Percentiles rank a stretch among this genome's conserved stretches.
These are phyloP conservation scores for Danaus chrysippus DNA, from an alignment of 2,888 invertebrate species.

Conservation along the genomic window DNA sequence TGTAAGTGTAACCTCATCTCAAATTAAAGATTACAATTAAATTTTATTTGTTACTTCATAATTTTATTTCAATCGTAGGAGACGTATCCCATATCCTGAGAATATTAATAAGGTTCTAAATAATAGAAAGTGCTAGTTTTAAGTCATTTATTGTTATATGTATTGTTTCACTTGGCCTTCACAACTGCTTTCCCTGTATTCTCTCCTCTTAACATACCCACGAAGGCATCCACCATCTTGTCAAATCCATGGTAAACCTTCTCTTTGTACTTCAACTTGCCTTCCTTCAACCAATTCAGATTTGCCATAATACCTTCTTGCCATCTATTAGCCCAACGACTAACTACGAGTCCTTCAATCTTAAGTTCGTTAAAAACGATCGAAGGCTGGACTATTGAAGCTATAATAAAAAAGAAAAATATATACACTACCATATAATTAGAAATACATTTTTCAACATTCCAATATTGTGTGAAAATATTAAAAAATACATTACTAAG, in stretches of 20 bases:
- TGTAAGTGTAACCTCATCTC: no score
- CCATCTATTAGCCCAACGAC: slow-evolving; percentile 80
- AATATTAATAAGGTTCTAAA: no score
- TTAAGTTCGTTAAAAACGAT: slow-evolving; percentile 82
- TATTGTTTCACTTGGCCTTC: slow-evolving; percentile 72
- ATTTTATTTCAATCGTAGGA: no score
- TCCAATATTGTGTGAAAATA: background rate
- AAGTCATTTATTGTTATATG: background rate
- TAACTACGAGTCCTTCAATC: slow-evolving; percentile 82
- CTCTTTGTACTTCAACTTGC: slow-evolving; percentile 84
- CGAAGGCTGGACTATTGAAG: slow-evolving; percentile 75
- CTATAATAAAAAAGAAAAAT: slow-evolving; percentile 42
- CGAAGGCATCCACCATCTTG: slow-evolving; percentile 84
- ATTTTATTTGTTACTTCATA: no score
- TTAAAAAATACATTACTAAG: no score
- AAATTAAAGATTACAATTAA: no score
- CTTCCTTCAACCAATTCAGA: slow-evolving; percentile 81
- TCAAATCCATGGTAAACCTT: slow-evolving; percentile 85
- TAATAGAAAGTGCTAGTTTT: background rate
- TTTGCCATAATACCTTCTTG: slow-evolving; percentile 82
- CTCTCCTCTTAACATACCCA: slow-evolving; percentile 81
- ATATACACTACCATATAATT: no score
- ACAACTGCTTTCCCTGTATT: slow-evolving; percentile 86
- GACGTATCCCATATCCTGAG: no score
- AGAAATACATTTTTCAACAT: background rate